These are phyloP conservation scores for Altica lythri DNA, from an alignment of 2,888 invertebrate genomes.

Conservation along the genomic window DNA sequence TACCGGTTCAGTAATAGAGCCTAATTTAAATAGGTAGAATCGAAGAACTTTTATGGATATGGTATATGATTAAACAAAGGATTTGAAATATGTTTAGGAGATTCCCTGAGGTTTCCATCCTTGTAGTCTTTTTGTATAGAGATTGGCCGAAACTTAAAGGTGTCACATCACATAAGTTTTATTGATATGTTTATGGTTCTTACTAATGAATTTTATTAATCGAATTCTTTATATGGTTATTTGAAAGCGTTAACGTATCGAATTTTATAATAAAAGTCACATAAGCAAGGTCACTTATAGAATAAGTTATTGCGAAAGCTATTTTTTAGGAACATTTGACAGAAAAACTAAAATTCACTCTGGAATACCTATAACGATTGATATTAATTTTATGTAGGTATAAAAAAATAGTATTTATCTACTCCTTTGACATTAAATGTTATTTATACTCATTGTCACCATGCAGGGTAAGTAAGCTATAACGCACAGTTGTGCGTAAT, in stretches of 20 bases:
- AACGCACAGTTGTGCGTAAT: too few species aligned
- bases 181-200: constrained; percentile 18
- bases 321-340: neutral
- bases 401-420: too few species aligned
- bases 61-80: constrained; percentile 26
- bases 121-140: constrained; percentile 4
- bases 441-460: too few species aligned
- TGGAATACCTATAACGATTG: too few species aligned
- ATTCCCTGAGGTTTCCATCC: constrained; percentile 2
- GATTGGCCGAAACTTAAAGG: constrained; percentile 10
- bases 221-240: neutral
- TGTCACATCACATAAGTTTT: constrained; percentile 12
- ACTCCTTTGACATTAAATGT: too few species aligned
- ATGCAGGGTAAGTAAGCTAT: too few species aligned
- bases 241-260: neutral
- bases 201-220: constrained; percentile 15
- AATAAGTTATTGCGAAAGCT: neutral
- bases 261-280: constrained; percentile 6
- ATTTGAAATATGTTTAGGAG: constrained; percentile 19
- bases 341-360: too few species aligned
- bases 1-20: constrained; percentile 35
- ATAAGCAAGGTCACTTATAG: neutral
- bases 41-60: constrained; percentile 13
- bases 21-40: constrained; percentile 34
- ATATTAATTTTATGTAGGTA: too few species aligned